Conservation (phyloP, 2,113 vertebrate species). For the Misgurnus mizolepis region DNA sequence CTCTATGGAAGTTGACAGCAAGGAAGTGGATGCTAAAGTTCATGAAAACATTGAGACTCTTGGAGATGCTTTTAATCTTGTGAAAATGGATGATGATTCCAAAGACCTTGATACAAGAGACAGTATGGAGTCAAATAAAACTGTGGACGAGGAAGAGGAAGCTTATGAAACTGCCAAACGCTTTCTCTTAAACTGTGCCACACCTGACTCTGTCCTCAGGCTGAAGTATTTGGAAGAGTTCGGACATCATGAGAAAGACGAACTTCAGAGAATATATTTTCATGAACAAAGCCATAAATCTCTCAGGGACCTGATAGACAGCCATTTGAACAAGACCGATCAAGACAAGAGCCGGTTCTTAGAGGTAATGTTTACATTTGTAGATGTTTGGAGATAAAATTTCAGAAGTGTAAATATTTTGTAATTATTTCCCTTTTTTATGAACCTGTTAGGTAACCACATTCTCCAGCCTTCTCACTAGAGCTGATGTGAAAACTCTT, state of each 20-base stretch:
- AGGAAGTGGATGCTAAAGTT: conserved; percentile 26
- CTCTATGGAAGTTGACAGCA: conserved; percentile 36
- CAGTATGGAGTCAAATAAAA: conserved; percentile 4
- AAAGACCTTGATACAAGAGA: conserved; percentile 45
- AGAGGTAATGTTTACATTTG: conserved; percentile 63
- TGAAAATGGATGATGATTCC: conserved; percentile 42
- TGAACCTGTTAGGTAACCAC: conserved; percentile 68
- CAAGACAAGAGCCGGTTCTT: conserved; percentile 61
- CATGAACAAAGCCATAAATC: conserved; percentile 70
- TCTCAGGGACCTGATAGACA: conserved; percentile 66
- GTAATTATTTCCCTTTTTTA: not conserved
- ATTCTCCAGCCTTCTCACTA: conserved; percentile 75
- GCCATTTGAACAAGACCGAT: conserved; percentile 50
- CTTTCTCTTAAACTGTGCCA: conserved; percentile 73
- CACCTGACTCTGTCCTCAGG: conserved; percentile 73
- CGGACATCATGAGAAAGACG: conserved; percentile 62
- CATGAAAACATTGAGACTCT: conserved; percentile 10
- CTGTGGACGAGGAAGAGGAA: conserved; percentile 64
- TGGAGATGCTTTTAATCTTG: not conserved
- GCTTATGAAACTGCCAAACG: conserved; percentile 68
- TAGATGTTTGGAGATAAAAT: not conserved
- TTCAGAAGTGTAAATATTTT: not conserved
- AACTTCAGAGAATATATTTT: conserved; percentile 69
- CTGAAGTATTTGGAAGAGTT: conserved; percentile 68
- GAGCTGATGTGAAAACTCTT: conserved; percentile 66